Evolutionary conservation across 2,797 vertebrate species (phyloP).

Genomic region (Epinephelus coioides): DNA sequence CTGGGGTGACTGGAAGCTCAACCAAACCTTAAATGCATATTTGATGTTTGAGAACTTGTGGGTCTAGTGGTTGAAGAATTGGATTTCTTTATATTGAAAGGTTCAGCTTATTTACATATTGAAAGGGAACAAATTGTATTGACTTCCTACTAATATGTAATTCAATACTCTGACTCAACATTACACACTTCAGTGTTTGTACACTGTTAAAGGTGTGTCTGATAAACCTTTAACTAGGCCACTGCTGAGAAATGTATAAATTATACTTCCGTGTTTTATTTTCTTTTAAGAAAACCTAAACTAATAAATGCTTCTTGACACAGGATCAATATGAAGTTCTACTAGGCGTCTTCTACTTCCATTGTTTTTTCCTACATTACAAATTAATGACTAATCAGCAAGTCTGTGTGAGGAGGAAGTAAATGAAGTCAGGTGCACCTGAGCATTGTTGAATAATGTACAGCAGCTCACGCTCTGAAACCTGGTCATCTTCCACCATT

Average conservation of each 20-base stretch:
- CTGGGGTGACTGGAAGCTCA: too few species aligned
- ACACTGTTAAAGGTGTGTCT: not conserved
- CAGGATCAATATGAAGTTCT: not conserved
- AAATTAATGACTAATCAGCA: not conserved
- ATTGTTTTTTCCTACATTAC: not conserved
- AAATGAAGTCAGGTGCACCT: constrained; percentile 37
- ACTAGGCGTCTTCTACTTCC: not conserved
- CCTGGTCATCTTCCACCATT: constrained; percentile 43
- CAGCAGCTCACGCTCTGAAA: constrained; percentile 51
- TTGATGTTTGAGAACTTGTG: too few species aligned
- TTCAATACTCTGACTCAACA: not conserved
- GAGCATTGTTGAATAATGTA: constrained; percentile 60
- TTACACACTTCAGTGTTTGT: not conserved
- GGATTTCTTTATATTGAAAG: not conserved
- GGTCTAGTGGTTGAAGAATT: too few species aligned
- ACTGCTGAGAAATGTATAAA: too few species aligned
- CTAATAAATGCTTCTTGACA: not conserved
- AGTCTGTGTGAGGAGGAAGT: not conserved
- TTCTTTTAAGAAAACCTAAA: not conserved
- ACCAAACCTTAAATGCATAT: too few species aligned
- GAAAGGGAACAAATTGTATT: not conserved
- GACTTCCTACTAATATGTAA: not conserved
- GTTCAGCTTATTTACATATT: not conserved
- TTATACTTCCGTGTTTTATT: not conserved
- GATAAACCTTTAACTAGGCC: not conserved